Evolutionary conservation across 2,888 invertebrate genomes (phyloP), one percentile per base, ranked within the genome.

Genomic region (Entomobrya proxima): DNA sequence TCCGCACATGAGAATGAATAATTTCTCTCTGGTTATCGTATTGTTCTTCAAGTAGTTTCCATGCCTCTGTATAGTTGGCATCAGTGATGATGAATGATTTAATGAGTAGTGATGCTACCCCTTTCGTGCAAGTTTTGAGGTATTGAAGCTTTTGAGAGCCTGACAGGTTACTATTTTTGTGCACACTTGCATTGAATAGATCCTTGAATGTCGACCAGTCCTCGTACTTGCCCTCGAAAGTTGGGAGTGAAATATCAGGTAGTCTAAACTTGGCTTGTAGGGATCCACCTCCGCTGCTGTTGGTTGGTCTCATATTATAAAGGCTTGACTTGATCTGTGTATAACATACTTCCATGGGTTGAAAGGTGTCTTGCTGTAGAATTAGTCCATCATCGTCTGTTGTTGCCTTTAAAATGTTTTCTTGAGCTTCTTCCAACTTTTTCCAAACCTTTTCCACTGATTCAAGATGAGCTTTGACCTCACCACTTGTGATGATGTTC

Each of bases 11-110:
- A 3, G 83, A 21, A n/a, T 76, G 27, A 0, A 81, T 40, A 11
- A 88, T 86, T 35, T 87, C 83, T 21, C 86, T n/a, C 21, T 88
- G 77, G 30, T 86, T 85, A 11, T 72, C 35, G 37, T 85, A 88
- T 13, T 81, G 7, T 0, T 69, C 18, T 2, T n/a, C 11, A 0
- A 88, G 30, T 3, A 85, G 15, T 0, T 21, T 40, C 86, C 86
- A 87, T 6, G 88, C 87, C 37, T 79, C 77, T 0, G 1, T 18
- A 44, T 77, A 88, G 37, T 85, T 76, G 0, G 52, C 55, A 13
- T 85, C 75, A 0, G 87, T 87, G 4, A 85, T 44, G 0, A 72
- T 13, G n/a, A 88, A 69, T 2, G 86, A 69, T 21, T 77, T 50
- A 30, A 88, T 79, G 15, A 86, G 47, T 0, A 18, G 2, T 0